Evolutionary conservation across 2,113 vertebrate genomes (phyloP).

Genomic region (Malurus cyaneus): DNA sequence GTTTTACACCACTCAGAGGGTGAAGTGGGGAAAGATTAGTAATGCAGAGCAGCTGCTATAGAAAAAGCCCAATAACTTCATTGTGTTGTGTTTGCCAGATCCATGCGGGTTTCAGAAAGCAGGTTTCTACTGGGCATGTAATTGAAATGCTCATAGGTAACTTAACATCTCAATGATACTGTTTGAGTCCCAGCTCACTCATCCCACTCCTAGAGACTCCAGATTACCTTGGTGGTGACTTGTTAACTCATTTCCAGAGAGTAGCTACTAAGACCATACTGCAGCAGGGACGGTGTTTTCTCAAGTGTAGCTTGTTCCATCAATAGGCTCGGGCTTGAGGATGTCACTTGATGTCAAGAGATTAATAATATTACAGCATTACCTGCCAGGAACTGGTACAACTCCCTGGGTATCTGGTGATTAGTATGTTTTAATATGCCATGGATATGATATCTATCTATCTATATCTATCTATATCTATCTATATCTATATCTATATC

Average conservation of each 20-base stretch:
- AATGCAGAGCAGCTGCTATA: not conserved
- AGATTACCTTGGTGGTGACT: not conserved
- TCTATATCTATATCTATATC: not conserved
- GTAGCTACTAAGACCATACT: not conserved
- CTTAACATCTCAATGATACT: not conserved
- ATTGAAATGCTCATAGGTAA: not conserved
- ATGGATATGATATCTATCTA: not conserved
- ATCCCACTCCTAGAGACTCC: not conserved
- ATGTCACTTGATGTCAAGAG: not conserved
- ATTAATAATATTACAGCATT: not conserved
- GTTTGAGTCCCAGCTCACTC: not conserved
- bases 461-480: no score
- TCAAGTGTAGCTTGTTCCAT: not conserved
- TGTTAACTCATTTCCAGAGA: not conserved
- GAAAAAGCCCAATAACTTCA: not conserved
- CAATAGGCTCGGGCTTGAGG: not conserved
- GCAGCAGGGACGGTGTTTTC: not conserved
- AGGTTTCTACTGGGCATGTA: rapidly evolving
- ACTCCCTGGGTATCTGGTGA: not conserved
- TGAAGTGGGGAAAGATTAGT: not conserved
- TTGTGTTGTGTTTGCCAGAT: not conserved
- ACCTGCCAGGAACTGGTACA: not conserved
- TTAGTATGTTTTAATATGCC: not conserved
- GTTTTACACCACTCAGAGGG: not conserved
- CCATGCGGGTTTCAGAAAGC: not conserved